These are phyloP conservation scores for Dicyrtomina minuta DNA, from an alignment of 2,888 invertebrate species.

Conservation along the genomic window DNA sequence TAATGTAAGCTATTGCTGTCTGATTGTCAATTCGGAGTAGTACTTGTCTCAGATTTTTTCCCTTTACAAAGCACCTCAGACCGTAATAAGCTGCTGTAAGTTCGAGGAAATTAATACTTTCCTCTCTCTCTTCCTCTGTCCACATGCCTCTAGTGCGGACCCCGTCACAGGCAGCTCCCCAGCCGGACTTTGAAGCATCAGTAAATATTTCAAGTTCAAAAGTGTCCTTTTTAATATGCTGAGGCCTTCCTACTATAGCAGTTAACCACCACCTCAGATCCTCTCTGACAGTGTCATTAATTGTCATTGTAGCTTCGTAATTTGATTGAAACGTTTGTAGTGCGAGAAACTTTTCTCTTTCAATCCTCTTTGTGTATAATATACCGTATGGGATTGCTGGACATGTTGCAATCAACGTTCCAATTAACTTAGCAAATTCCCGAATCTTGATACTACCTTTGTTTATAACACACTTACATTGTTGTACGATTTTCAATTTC, in stretches of 20 bases:
- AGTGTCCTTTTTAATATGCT: not conserved
- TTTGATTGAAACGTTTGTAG: not conserved
- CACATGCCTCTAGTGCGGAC: too few species aligned
- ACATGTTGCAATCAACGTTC: constrained; percentile 23
- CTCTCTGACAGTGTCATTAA: not conserved
- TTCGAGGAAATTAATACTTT: too few species aligned
- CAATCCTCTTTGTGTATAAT: constrained; percentile 27
- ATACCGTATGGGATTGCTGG: constrained; percentile 33
- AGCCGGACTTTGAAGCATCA: constrained; percentile 29
- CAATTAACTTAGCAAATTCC: not conserved
- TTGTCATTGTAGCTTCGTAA: not conserved
- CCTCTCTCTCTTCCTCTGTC: too few species aligned
- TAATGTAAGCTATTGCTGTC: constrained; percentile 33
- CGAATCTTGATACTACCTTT: not conserved
- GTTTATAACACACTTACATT: not conserved
- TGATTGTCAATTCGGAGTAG: constrained; percentile 31
- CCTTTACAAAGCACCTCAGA: too few species aligned
- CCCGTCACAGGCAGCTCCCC: constrained; percentile 18
- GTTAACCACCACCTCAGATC: constrained; percentile 12
- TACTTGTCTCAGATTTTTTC: too few species aligned
- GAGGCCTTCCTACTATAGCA: not conserved
- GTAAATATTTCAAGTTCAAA: constrained; percentile 21
- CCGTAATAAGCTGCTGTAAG: too few species aligned
- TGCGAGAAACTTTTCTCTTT: constrained; percentile 21
- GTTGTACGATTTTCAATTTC: not conserved